phyloP scores from a whole-genome alignment of 2,113 vertebrate species.

The Neodontobutis hainanensis region DNA sequence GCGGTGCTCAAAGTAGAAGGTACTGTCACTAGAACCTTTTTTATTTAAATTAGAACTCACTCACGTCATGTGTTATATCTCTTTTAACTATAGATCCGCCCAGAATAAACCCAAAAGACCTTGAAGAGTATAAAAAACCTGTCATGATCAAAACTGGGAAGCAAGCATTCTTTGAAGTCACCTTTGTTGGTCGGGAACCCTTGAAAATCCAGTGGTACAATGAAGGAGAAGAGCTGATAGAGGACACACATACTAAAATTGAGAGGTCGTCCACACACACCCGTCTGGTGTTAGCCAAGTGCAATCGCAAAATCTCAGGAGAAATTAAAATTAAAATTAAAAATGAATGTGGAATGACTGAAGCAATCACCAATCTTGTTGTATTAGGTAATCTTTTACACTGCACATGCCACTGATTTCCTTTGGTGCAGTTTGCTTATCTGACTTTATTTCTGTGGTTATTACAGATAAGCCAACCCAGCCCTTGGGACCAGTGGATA shows the following conservation, averaged over 20 bases:
- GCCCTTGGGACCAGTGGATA: constrained; percentile 82
- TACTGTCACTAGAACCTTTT: constrained; percentile 35
- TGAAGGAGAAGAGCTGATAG: constrained; percentile 78
- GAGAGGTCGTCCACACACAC: constrained; percentile 76
- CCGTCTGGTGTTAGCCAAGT: constrained; percentile 78
- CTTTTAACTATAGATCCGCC: constrained; percentile 82
- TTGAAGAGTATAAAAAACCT: constrained; percentile 77
- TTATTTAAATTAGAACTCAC: not conserved
- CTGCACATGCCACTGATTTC: not conserved
- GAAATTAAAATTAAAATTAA: constrained; percentile 86
- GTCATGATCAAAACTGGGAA: constrained; percentile 81
- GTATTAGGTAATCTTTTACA: constrained; percentile 78
- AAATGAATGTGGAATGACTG: constrained; percentile 82
- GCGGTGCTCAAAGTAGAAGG: constrained; percentile 75
- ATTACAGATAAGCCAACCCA: constrained; percentile 81
- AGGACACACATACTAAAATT: constrained; percentile 72
- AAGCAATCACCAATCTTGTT: constrained; percentile 77
- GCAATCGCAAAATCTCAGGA: constrained; percentile 80
- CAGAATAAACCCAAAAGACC: constrained; percentile 78
- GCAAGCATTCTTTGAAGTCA: constrained; percentile 77
- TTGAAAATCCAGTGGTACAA: constrained; percentile 84
- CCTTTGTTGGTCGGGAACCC: constrained; percentile 83
- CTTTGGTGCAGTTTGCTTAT: not conserved
- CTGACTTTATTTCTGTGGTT: not conserved
- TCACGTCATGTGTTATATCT: not conserved